These are phyloP conservation scores for Masticophis lateralis DNA, from an alignment of 2,797 vertebrate species.

Conservation along the genomic window DNA sequence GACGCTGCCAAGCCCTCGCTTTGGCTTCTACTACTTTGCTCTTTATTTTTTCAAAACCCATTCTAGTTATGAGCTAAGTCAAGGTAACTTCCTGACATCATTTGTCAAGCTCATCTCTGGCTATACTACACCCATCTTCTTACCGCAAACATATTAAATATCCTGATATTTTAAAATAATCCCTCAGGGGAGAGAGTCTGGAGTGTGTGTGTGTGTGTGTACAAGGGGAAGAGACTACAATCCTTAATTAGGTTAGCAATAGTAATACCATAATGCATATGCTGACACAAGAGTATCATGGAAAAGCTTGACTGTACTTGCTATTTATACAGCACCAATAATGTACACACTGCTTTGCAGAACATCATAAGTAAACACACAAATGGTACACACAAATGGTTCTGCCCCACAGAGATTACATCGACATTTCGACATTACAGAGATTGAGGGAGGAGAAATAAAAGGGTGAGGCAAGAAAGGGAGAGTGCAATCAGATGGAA, in stretches of 20 bases:
- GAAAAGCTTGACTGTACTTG: slow-evolving; percentile 10
- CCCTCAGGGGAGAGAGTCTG: neutral
- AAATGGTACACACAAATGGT: neutral
- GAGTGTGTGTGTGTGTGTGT: too few species aligned
- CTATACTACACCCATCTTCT: neutral
- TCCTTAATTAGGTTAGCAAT: neutral
- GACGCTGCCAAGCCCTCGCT: neutral
- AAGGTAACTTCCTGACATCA: neutral
- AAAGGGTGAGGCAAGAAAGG: neutral
- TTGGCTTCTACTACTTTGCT: neutral
- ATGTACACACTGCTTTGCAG: neutral
- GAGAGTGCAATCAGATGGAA: neutral
- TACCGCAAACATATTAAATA: neutral
- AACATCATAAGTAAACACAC: neutral
- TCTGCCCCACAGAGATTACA: slow-evolving; percentile 3
- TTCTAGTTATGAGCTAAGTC: neutral
- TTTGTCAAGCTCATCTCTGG: neutral
- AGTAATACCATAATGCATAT: neutral
- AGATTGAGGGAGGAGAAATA: neutral
- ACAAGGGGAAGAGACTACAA: neutral
- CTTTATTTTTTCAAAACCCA: neutral
- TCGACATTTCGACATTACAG: neutral
- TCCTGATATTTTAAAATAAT: neutral
- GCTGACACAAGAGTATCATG: neutral
- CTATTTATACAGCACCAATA: neutral